Base-by-base conservation (phyloP, 23 tunicate genomes). In the Corella eumyota region DNA sequence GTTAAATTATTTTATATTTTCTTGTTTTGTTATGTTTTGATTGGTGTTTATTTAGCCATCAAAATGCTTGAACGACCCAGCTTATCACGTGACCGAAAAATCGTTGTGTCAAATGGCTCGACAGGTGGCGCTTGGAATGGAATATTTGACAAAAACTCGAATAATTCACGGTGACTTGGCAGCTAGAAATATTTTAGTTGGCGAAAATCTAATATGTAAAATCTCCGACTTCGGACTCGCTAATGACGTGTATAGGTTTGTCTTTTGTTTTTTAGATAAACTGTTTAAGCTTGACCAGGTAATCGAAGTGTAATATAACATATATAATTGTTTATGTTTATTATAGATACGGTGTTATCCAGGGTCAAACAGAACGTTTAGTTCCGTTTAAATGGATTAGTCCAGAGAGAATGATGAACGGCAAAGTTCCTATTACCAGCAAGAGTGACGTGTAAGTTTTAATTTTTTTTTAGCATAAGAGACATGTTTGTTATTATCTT, bases 401-500 rank as follows among this genome's bases (percentile, higher is more conserved):
- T 58, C 94, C 94, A 1, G 94, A 84, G 34, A 47, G 94, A 40
- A 84, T 84, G 94, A 84, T 75, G 94, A 48, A 73, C 7, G 94
- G 94, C 49, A 64, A 63, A 62, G 76, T 60, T 22, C 94, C 94
- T 6, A 75, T 84, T 46, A 84, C 94, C 20, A 70, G 72, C 71
- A 75, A 84, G 35, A 84, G 94, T 75, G 94, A 84, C 46, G 94
- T 75, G 94, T 84, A 70, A 75, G 94, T 84, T n/a, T n/a, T n/a
- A n/a, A n/a, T n/a, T n/a, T n/a, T n/a, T n/a, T n/a, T n/a, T n/a
- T n/a, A n/a, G n/a, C n/a, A n/a, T n/a, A n/a, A n/a, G n/a, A n/a
- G n/a, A n/a, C n/a, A n/a, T n/a, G n/a, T n/a, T n/a, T n/a, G n/a
- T n/a, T n/a, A n/a, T n/a, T n/a, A n/a, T n/a, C n/a, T n/a, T n/a